Conservation (phyloP, 2,888 invertebrate species). For the Bedellia somnulentella region DNA sequence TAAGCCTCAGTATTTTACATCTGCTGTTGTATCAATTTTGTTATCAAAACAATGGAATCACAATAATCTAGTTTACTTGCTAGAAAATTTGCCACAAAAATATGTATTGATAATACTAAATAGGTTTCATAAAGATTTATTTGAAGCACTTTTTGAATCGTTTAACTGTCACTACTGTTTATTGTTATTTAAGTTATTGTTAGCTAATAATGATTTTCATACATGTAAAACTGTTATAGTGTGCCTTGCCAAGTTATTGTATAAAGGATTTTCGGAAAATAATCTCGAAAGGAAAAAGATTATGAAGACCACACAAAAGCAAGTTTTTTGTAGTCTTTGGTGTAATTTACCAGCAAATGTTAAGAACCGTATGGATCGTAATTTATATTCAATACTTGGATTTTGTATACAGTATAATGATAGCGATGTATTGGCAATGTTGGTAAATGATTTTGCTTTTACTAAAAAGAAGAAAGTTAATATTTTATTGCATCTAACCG, state of each 20-base stretch:
- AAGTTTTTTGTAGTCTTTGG: too few relatives aligned
- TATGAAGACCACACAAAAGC: too few relatives aligned
- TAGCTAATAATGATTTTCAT: neutral
- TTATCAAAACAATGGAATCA: too few relatives aligned
- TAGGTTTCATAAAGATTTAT: neutral
- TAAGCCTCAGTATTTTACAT: too few relatives aligned
- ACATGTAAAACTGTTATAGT: neutral
- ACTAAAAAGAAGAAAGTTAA: neutral
- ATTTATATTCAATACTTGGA: too few relatives aligned
- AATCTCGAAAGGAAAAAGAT: too few relatives aligned
- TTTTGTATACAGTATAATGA: neutral
- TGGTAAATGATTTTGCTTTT: neutral
- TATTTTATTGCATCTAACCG: neutral
- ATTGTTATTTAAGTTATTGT: neutral
- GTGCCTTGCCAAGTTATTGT: neutral
- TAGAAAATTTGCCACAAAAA: neutral
- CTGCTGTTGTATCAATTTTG: too few relatives aligned
- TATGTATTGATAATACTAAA: neutral
- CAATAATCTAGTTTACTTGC: too few relatives aligned
- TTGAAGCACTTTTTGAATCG: neutral
- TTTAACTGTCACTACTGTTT: neutral
- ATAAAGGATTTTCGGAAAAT: too few relatives aligned
- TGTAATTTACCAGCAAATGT: too few relatives aligned
- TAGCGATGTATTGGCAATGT: neutral
- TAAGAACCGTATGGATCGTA: too few relatives aligned